Percentiles rank a stretch among this genome's conserved stretches.
These are phyloP conservation scores for Homarus americanus DNA, from an alignment of 1,140 invertebrate genomes.

Conservation along the genomic window DNA sequence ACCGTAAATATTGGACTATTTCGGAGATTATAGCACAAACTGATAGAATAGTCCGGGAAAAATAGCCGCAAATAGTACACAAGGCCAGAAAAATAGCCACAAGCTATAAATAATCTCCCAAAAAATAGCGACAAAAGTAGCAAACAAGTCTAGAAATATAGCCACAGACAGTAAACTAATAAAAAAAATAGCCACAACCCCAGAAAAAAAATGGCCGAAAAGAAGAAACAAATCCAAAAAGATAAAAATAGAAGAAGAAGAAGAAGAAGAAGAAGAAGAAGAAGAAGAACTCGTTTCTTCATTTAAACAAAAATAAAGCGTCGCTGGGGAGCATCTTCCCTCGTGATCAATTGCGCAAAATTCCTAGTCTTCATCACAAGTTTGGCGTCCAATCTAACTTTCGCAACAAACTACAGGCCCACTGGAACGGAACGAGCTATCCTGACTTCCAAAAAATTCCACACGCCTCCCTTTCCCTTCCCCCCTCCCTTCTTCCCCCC, in stretches of 20 bases:
- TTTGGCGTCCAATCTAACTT: conserved; percentile 71
- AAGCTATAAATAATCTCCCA: too few species aligned
- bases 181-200: too few species aligned
- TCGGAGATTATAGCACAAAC: too few species aligned
- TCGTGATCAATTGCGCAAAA: conserved; percentile 46
- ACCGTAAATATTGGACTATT: too few species aligned
- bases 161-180: too few species aligned
- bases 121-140: too few species aligned
- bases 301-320: conserved; percentile 13
- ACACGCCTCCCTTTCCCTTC: neutral
- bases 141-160: too few species aligned
- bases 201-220: too few species aligned
- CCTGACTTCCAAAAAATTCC: conserved; percentile 32
- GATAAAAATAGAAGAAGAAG: too few species aligned
- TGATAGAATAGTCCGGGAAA: too few species aligned
- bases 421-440: conserved; percentile 47
- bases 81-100: too few species aligned
- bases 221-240: neutral
- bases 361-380: conserved; percentile 61
- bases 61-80: too few species aligned
- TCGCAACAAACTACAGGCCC: conserved; percentile 60
- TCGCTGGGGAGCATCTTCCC: conserved; percentile 9
- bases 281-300: neutral
- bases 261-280: neutral
- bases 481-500: neutral